These are phyloP conservation scores for Hemicrepidius hirtus DNA, from an alignment of 2,888 invertebrate genomes.

Conservation along the genomic window DNA sequence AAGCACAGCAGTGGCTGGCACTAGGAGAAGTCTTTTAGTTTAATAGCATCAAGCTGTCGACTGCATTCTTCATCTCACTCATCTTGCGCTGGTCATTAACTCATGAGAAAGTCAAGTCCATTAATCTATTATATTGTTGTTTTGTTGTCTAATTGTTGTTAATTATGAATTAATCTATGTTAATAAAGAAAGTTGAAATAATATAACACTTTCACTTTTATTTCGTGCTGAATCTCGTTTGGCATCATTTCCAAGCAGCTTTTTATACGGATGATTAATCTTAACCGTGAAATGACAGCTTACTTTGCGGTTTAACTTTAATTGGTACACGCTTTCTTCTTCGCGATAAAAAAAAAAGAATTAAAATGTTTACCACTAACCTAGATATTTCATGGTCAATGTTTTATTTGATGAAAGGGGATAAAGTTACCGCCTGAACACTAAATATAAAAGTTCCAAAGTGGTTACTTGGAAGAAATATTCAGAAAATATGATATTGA, in stretches of 20 bases:
- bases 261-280: slow-evolving; percentile 32
- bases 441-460: too few species aligned
- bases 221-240: slow-evolving; percentile 14
- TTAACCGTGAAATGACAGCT: slow-evolving; percentile 34
- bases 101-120: slow-evolving; percentile 25
- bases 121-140: slow-evolving; percentile 48
- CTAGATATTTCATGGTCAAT: background rate
- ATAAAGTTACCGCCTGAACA: too few species aligned
- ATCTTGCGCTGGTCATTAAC: slow-evolving; percentile 34
- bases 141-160: slow-evolving; percentile 44
- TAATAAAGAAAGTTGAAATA: slow-evolving; percentile 51
- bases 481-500: too few species aligned
- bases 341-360: background rate
- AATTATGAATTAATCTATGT: slow-evolving; percentile 34
- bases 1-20: slow-evolving; percentile 54
- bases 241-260: slow-evolving; percentile 12
- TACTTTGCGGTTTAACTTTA: slow-evolving; percentile 30
- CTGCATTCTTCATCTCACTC: slow-evolving; percentile 40
- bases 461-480: too few species aligned
- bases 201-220: slow-evolving; percentile 41
- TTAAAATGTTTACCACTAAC: background rate
- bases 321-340: slow-evolving; percentile 27
- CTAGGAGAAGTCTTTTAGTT: slow-evolving; percentile 8
- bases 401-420: too few species aligned
- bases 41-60: slow-evolving; percentile 28